Percentiles rank a stretch among this genome's conserved stretches.
These are phyloP conservation scores for Drosophila parvula DNA, from an alignment of 1,140 invertebrate genomes.

Conservation along the genomic window DNA sequence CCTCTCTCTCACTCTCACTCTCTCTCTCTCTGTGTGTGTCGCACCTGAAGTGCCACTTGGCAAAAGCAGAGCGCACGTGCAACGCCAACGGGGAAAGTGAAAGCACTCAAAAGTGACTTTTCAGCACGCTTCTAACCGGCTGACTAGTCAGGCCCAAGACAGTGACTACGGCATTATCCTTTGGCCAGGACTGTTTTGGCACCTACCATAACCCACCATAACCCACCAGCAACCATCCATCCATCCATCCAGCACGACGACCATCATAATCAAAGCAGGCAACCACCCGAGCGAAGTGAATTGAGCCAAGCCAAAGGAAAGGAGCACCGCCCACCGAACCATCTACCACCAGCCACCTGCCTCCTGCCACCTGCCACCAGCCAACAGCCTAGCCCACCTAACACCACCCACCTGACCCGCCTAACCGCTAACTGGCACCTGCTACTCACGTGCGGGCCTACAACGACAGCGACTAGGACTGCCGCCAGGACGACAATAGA, in stretches of 20 bases:
- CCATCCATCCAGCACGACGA: slow-evolving; percentile 10
- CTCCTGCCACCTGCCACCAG: slow-evolving; percentile 6
- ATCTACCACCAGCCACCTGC: neutral
- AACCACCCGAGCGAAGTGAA: slow-evolving; percentile 16
- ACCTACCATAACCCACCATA: slow-evolving; percentile 5
- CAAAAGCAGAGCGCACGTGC: slow-evolving; percentile 70
- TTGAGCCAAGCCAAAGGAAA: slow-evolving; percentile 1
- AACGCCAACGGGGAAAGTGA: slow-evolving; percentile 65
- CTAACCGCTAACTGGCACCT: slow-evolving; percentile 64
- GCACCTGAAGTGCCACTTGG: slow-evolving; percentile 68
- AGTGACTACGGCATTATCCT: slow-evolving; percentile 40
- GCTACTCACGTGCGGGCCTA: slow-evolving; percentile 48
- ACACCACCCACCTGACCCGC: slow-evolving; percentile 22
- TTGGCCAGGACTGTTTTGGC: slow-evolving; percentile 25
- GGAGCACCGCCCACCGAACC: slow-evolving; percentile 10
- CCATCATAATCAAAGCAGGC: slow-evolving; percentile 28
- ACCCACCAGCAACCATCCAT: slow-evolving; percentile 1
- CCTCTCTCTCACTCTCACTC: neutral
- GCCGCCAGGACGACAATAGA: slow-evolving; percentile 30
- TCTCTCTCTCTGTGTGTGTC: slow-evolving; percentile 29
- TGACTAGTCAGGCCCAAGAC: slow-evolving; percentile 53
- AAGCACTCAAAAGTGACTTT: slow-evolving; percentile 77
- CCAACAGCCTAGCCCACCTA: slow-evolving; percentile 31
- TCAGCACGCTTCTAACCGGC: slow-evolving; percentile 55
- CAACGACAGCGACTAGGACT: slow-evolving; percentile 25